Evolutionary conservation across 2,888 invertebrate genomes (phyloP).

Genomic region (Galerucella nymphaeae): DNA sequence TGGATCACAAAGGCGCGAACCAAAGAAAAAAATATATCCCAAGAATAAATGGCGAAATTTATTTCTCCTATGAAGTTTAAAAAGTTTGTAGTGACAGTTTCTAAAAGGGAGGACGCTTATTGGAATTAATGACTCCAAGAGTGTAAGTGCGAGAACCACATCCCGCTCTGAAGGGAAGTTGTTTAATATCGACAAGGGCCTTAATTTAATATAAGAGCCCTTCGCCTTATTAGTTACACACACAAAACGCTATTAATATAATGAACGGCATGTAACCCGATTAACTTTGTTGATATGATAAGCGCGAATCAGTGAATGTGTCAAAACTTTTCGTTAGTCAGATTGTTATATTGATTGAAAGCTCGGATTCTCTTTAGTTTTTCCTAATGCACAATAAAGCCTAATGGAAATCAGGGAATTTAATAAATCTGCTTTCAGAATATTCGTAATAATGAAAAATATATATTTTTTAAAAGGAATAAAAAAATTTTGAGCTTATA

Average conservation of each 20-base stretch:
- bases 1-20: constrained; percentile 64
- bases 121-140: constrained; percentile 58
- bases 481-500: too few species aligned
- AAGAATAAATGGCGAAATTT: constrained; percentile 62
- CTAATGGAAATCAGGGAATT: background rate
- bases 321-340: constrained; percentile 45
- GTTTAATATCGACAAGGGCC: constrained; percentile 60
- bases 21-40: constrained; percentile 57
- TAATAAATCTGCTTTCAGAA: too few species aligned
- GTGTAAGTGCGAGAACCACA: constrained; percentile 58
- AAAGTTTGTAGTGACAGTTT: constrained; percentile 62
- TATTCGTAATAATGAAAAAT: too few species aligned
- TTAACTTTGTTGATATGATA: constrained; percentile 54
- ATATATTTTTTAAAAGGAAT: too few species aligned
- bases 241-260: constrained; percentile 60
- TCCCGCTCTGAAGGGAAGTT: constrained; percentile 58
- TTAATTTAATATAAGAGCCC: constrained; percentile 60
- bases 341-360: constrained; percentile 46
- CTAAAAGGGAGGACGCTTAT: constrained; percentile 59
- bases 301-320: constrained; percentile 48
- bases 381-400: background rate
- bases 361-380: background rate
- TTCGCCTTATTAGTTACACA: constrained; percentile 59
- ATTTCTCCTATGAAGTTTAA: constrained; percentile 61
- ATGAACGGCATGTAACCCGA: constrained; percentile 59